Evolutionary conservation across 2,797 vertebrate genomes (phyloP).

Genomic region (Tangara arthus): DNA sequence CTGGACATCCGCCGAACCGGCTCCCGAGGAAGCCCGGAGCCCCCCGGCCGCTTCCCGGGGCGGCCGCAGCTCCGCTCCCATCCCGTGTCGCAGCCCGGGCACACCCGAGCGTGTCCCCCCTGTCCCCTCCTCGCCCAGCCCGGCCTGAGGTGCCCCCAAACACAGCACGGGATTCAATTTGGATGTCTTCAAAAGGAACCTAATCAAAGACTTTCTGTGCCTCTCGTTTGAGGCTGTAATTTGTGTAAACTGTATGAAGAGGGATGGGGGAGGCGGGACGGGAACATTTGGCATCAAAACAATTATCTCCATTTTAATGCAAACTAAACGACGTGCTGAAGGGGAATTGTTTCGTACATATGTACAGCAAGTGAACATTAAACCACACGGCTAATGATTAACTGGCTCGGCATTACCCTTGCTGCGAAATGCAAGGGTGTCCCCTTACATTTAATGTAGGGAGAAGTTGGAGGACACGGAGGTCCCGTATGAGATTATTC

Average conservation of each 20-base stretch:
- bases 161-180: background rate
- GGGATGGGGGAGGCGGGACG: background rate
- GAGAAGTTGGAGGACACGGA: background rate
- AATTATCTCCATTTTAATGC: constrained; percentile 60
- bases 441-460: background rate
- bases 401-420: background rate
- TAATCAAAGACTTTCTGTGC: constrained; percentile 24
- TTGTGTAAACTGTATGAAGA: constrained; percentile 28
- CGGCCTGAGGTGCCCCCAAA: background rate
- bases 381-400: constrained; percentile 58
- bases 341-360: constrained; percentile 67
- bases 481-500: background rate
- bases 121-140: background rate
- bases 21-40: background rate
- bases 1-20: constrained; percentile 56
- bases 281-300: constrained; percentile 59
- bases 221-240: constrained; percentile 15
- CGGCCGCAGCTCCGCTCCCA: background rate
- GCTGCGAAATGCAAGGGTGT: constrained; percentile 1
- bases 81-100: background rate
- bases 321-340: constrained; percentile 61
- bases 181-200: background rate
- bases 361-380: constrained; percentile 60
- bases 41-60: background rate
- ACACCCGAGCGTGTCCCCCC: background rate